Base-by-base conservation (phyloP, 2,888 invertebrate genomes). In the Sminthurides aquaticus region DNA sequence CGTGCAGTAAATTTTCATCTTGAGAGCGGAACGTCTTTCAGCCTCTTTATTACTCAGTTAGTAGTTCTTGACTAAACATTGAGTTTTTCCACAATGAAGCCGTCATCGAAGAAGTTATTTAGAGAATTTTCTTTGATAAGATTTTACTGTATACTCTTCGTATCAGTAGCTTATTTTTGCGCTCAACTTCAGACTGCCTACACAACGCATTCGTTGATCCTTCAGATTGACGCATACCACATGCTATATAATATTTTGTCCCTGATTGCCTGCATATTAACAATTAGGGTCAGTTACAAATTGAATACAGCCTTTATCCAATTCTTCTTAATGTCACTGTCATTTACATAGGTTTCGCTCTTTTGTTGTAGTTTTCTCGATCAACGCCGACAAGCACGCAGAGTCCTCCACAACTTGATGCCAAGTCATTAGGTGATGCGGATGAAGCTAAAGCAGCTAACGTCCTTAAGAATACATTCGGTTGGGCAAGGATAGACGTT, bases 211-310 rank as follows among this genome's bases (percentile, higher is more conserved):
- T 90, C 94, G 0, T 84, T 96, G 59, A 94, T 95, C 0, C 83
- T 96, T 15, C 85, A 95, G 57, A 89, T 94, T 74, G 92, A 94
- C 78, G 88, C 94, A 11, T 96, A 95, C 81, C 94, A 96, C 80
- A 91, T 93, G 84, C 84, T 97, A 60, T 95, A 94, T 79, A 90
- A 96, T 77, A 88, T 95, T 48, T 86, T 96, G 63, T 91, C 94
- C 11, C 84, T 96, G 63, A 81, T 84, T 52, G 89, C 90, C 34
- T 90, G 88, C 76, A 85, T 91, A 75, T 81, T 88, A 57, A 87
- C 90, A 25, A 85, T 90, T 70, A 87, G 90, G 86, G 90, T 90
- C 80, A 81, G 82, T 52, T 61, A 52, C 55, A 57, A n/a, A n/a
- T n/a, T n/a, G n/a, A n/a, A n/a, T n/a, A n/a, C n/a, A n/a, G n/a